Base-by-base conservation (phyloP, 1,140 invertebrate genomes). In the Phortica variegata region DNA sequence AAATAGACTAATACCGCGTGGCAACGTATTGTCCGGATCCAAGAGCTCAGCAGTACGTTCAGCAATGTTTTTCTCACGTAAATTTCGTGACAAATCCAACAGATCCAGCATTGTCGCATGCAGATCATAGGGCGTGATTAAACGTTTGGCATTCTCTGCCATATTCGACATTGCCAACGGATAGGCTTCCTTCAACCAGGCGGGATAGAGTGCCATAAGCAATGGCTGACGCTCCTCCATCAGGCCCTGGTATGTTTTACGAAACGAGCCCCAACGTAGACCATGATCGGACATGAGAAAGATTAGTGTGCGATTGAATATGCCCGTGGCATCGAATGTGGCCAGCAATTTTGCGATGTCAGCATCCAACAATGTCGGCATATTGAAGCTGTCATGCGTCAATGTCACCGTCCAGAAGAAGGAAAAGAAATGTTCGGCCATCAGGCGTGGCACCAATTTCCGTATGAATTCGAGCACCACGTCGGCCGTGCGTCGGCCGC, bases 281-380 rank as follows among this genome's bases (percentile, higher is more conserved):
- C 95, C 95, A 73, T 97, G 95, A 75, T 98, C 95, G 59, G 92
- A 94, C 61, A 94, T 79, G 4, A 96, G 81, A 17, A 97, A 79
- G 1, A 97, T 66, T 53, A 88, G 76, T 0, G 87, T 86, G 20
- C 85, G 82, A 48, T 89, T 83, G 40, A 87, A 70, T 12, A 83
- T 75, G 0, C 81, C 80, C 3, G 76, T 73, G 1, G 76, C 54
- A 10, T 84, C 77, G 32, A 89, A 59, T n/a, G 77, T 63, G 44
- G 78, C 73, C 13, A 90, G 77, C 51, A 84, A 83, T 1, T 61
- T 43, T 8, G 78, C 58, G 43, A 86, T 79, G 33, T 77, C 74
- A 0, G 76, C 52, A 52, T 91, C 89, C 60, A 87, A 83, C 12
- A 82, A 70, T 21, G 81, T 81, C 0, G 85, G 81, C 16, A 83